These are phyloP conservation scores for Narcine bancroftii DNA, from an alignment of 2,113 vertebrate species.

Conservation along the genomic window DNA sequence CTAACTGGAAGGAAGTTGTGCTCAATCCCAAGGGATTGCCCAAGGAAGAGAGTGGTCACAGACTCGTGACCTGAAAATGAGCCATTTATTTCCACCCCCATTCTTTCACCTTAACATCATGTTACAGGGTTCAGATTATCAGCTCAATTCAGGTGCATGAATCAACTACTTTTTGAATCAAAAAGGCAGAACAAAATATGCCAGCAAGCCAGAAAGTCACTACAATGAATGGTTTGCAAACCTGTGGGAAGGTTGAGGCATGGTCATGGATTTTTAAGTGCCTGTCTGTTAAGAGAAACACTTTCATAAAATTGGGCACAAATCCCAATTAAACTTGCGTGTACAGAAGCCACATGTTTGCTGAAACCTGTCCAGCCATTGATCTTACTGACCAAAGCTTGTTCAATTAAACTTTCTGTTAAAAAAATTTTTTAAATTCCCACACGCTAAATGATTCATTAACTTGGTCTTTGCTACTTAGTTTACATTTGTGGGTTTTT, in stretches of 20 bases:
- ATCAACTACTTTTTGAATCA: background rate
- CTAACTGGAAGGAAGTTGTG: no score
- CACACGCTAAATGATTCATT: background rate
- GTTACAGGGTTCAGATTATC: no score
- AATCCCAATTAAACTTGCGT: conserved; percentile 2
- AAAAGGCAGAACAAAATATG: background rate
- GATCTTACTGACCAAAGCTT: background rate
- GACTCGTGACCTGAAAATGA: no score
- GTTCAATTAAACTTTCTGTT: background rate
- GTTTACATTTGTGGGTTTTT: background rate
- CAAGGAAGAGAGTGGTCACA: no score
- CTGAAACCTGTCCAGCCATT: conserved; percentile 11
- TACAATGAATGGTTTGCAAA: background rate
- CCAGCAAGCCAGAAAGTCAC: background rate
- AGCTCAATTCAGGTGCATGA: background rate
- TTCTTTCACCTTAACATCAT: no score
- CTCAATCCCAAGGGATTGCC: no score
- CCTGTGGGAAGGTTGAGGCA: background rate
- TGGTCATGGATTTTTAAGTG: background rate
- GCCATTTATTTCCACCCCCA: no score
- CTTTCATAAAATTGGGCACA: background rate
- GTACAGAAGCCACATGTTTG: conserved; percentile 19
- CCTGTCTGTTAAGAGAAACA: background rate
- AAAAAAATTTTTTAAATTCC: background rate
- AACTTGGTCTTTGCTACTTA: background rate